phyloP scores from a whole-genome alignment of 2,797 vertebrate species.

The Allobates femoralis region DNA sequence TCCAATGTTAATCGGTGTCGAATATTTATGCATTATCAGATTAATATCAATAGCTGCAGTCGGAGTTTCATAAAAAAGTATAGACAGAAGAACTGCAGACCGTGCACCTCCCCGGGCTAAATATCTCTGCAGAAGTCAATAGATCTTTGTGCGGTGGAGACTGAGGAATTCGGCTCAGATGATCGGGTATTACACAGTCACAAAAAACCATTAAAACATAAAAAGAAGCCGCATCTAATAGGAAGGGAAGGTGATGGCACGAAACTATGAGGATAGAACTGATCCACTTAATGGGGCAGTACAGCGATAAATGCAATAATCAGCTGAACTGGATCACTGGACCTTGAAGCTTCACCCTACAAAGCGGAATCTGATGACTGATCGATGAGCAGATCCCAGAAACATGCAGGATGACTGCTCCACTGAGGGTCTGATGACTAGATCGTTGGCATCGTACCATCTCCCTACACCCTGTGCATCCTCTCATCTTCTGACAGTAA shows the following conservation, averaged over 20 bases:
- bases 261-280: neutral
- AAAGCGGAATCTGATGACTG: neutral
- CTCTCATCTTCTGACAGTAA: no score
- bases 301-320: neutral
- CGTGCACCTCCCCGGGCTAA: slow-evolving; percentile 4
- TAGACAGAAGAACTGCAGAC: accelerated
- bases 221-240: neutral
- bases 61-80: neutral
- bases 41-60: slow-evolving; percentile 27
- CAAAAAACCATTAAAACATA: neutral
- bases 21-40: slow-evolving; percentile 24
- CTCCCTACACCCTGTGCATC: no score
- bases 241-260: neutral
- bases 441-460: no score
- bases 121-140: slow-evolving; percentile 35
- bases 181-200: neutral
- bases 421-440: neutral
- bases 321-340: neutral
- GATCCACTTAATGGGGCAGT: neutral
- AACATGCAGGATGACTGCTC: no score
- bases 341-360: neutral
- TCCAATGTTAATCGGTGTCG: neutral
- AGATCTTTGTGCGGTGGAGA: slow-evolving; percentile 32
- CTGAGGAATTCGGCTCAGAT: slow-evolving; percentile 7
- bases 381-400: neutral